Conservation (phyloP, 2,888 invertebrate genomes). For the Lapara coniferarum region DNA sequence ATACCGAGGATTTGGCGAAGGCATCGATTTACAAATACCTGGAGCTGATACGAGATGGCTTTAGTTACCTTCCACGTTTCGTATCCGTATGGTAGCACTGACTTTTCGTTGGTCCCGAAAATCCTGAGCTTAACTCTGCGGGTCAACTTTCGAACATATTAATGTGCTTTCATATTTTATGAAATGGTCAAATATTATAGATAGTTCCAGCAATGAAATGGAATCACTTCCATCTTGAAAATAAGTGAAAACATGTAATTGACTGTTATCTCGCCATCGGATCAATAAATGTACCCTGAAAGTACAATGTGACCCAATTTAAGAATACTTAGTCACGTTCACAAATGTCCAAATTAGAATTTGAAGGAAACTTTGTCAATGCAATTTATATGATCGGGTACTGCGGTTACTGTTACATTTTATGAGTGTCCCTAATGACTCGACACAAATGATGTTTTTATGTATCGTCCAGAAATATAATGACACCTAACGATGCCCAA, state of each 20-base stretch:
- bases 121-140: too few relatives aligned
- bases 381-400: constrained; percentile 48
- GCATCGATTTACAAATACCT: too few relatives aligned
- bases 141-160: too few relatives aligned
- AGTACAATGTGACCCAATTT: background rate
- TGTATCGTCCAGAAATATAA: constrained; percentile 23
- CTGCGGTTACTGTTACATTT: constrained; percentile 49
- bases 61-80: too few relatives aligned
- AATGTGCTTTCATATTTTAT: too few relatives aligned
- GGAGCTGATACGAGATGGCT: too few relatives aligned
- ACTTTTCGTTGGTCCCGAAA: too few relatives aligned
- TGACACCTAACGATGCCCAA: background rate
- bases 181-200: too few relatives aligned
- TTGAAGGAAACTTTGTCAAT: constrained; percentile 48
- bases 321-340: background rate
- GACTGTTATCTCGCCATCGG: too few relatives aligned
- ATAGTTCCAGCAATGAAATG: background rate
- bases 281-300: too few relatives aligned
- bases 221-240: background rate
- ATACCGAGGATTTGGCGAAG: too few relatives aligned
- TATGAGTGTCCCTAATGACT: constrained; percentile 40
- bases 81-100: too few relatives aligned
- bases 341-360: constrained; percentile 48
- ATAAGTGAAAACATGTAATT: background rate
- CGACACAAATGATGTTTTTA: constrained; percentile 35